phyloP scores from a whole-genome alignment of 2,113 vertebrate species.

The Setophaga coronata region DNA sequence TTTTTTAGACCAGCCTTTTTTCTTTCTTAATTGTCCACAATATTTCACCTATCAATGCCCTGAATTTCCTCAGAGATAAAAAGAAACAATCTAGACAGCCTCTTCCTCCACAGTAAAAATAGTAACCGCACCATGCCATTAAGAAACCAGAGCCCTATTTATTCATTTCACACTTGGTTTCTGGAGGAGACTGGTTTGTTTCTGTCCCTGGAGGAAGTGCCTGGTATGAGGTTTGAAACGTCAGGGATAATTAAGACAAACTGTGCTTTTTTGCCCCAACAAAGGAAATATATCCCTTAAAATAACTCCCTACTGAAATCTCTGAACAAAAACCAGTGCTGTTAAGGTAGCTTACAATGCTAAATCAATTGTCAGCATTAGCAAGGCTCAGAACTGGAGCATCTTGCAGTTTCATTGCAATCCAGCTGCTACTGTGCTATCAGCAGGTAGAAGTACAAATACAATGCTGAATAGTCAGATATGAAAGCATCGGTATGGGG shows the following conservation, averaged over 20 bases:
- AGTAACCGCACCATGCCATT: background rate
- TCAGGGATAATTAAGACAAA: constrained; percentile 79
- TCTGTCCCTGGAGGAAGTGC: constrained; percentile 63
- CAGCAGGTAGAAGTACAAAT: background rate
- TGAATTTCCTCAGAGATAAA: constrained; percentile 45
- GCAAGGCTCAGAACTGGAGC: background rate
- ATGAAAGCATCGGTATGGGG: background rate
- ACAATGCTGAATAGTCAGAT: constrained; percentile 13
- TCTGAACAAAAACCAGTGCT: constrained; percentile 43
- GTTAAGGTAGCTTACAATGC: constrained; percentile 26
- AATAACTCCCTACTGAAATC: constrained; percentile 70
- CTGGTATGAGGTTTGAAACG: constrained; percentile 67
- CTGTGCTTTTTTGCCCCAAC: constrained; percentile 63
- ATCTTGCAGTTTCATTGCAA: constrained; percentile 42
- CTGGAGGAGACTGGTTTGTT: constrained; percentile 60
- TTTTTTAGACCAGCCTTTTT: constrained; percentile 14
- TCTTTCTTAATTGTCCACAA: constrained; percentile 56
- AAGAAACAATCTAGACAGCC: constrained; percentile 3
- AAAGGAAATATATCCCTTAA: constrained; percentile 73
- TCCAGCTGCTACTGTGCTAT: background rate
- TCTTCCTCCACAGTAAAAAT: constrained; percentile 29
- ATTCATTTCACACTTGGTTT: constrained; percentile 67
- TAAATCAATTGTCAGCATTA: constrained; percentile 63
- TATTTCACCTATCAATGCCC: constrained; percentile 42
- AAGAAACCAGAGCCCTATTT: constrained; percentile 42